Evolutionary conservation across 2,797 vertebrate genomes (phyloP), one percentile per base, ranked within the genome.

Genomic region (Euthynnus affinis): DNA sequence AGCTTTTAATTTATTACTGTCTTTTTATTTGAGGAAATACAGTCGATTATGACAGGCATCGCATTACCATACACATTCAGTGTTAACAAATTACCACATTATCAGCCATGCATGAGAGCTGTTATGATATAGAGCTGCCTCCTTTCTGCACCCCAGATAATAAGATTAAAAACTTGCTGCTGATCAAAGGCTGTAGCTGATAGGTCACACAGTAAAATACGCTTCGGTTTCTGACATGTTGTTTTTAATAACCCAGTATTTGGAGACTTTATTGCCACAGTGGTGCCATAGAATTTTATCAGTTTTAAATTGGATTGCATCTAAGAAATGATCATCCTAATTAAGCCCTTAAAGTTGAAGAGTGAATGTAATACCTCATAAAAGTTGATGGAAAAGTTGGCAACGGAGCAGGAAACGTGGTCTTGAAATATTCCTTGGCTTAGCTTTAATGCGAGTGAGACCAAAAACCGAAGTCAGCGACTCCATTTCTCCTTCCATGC

Each of bases 51-150:
- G 71, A 82, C 20, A 2, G 61, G 78, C 56, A 58, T 70, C 70
- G 40, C 67, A 71, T 81, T 81, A 81, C 84, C 69, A 14, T 65
- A 61, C 53, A 76, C 53, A 71, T 81, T 84, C 40, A 72, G 60
- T 12, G 22, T 82, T 80, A 77, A 83, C 74, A 81, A 63, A 83
- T 83, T 62, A 75, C 66, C 61, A 84, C 77, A 81, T 80, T 87
- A 82, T 83, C 76, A 80, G 64, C 61, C 69, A 72, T 48, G 71
- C 63, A 81, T 78, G 55, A 88, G 61, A 48, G 71, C 64, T 60
- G 49, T 74, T 74, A 70, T 69, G 53, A 84, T 82, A 67, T 76
- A 74, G 67, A 72, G 32, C 68, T 22, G 68, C 67, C 64, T 81
- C 46, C 23, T 20, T 40, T 71, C 52, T 74, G 59, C 29, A 48